Base-by-base conservation (phyloP, 2,113 vertebrate species). In the Etia nguti region DNA sequence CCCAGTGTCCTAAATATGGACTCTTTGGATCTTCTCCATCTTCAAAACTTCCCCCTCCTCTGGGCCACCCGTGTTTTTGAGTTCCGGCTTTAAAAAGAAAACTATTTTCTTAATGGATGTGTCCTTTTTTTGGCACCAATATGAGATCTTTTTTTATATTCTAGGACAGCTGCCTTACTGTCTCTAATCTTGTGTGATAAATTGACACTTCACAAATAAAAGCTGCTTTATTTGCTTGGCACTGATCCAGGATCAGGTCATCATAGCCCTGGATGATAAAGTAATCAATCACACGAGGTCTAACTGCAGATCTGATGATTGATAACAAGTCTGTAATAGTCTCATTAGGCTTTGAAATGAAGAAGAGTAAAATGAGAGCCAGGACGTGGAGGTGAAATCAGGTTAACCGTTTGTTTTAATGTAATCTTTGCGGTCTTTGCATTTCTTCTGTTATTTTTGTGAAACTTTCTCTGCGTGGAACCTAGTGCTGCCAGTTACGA, bases 391-490 rank as follows among this genome's bases (percentile, higher is more conserved):
- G 46, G 73, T 52, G 46, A 77, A 77, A 77, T 77, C 73, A 52
- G 46, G 73, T 77, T 18, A 18, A 48, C 68, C 6, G 8, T 75
- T 20, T 29, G 43, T 16, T 50, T 13, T n/a, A 50, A 31, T 48
- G 43, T 77, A 3, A n/a, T 50, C 43, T 73, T 73, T 73, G 41
- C 22, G 6, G 22, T 12, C 24, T 48, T 46, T 73, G 62, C 13
- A n/a, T 55, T 50, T 54, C 75, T 54, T 48, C 77, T 36, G 7
- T 48, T 65, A 18, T 16, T 12, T 15, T 79, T 29, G 2, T 59
- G 9, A 8, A 60, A 9, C 15, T 38, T 62, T 90, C 20, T 84
- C 84, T 92, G 93, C 93, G 92, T 94, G 93, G 86, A 57, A 77
- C 81, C 88, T 79, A 36, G 82, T 77, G 16, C 26, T 77, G 46